phyloP scores from a whole-genome alignment of 2,113 vertebrate genomes.

The Triplophysa dalaica region DNA sequence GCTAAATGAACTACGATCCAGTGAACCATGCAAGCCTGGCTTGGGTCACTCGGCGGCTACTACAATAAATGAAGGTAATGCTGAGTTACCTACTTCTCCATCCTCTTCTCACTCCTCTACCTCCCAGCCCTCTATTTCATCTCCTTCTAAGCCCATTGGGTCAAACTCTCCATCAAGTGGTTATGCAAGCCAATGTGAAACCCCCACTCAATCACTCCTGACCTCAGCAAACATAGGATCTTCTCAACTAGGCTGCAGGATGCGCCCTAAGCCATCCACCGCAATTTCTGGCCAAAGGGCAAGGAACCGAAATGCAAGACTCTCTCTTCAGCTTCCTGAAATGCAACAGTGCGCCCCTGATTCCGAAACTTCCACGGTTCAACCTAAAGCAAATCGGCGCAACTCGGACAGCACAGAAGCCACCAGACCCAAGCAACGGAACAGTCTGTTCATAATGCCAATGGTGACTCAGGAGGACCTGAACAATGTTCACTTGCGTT shows the following conservation, averaged over 20 bases:
- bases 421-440: constrained; percentile 73
- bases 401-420: constrained; percentile 81
- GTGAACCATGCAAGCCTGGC: constrained; percentile 74
- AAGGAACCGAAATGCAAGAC: constrained; percentile 72
- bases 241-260: constrained; percentile 74
- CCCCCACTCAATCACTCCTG: constrained; percentile 78
- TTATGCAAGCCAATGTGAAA: constrained; percentile 78
- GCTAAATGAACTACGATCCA: constrained; percentile 69
- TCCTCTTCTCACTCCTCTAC: constrained; percentile 65
- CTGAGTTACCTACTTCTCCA: constrained; percentile 76
- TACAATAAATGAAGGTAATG: constrained; percentile 72
- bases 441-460: constrained; percentile 79
- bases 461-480: constrained; percentile 85
- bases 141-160: constrained; percentile 76
- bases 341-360: constrained; percentile 56
- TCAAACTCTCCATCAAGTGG: constrained; percentile 85
- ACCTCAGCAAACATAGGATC: constrained; percentile 75
- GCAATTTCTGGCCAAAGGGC: constrained; percentile 69
- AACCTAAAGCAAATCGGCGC: constrained; percentile 75
- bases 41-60: constrained; percentile 73
- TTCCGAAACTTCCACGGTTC: constrained; percentile 72
- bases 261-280: constrained; percentile 71
- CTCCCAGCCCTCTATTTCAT: constrained; percentile 62
- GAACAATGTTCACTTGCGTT: constrained; percentile 79
- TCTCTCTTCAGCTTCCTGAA: constrained; percentile 79